phyloP scores from a whole-genome alignment of 2,797 vertebrate species.

The Gymnoscopelus braueri region DNA sequence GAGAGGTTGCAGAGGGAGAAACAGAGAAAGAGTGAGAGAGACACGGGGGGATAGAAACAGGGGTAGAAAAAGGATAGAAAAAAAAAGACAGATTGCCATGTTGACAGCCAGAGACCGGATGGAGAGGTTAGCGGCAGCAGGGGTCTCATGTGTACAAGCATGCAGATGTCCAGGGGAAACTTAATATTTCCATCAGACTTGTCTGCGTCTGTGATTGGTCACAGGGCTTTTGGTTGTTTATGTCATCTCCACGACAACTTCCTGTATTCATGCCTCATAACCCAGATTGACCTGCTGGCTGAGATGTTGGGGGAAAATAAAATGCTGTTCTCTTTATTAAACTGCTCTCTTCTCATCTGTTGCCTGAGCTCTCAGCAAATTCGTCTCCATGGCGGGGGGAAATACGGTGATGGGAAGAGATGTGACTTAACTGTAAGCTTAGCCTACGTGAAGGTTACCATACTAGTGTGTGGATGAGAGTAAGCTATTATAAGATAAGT shows the following conservation, averaged over 20 bases:
- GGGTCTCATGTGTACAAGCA: slow-evolving; percentile 31
- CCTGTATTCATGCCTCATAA: slow-evolving; percentile 51
- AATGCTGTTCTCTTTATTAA: slow-evolving; percentile 14
- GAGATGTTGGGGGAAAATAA: slow-evolving; percentile 12
- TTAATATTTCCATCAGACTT: slow-evolving; percentile 62
- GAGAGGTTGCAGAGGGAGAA: background rate
- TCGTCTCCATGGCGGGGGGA: too few species aligned
- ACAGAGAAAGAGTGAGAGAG: background rate
- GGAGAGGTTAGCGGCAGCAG: slow-evolving; percentile 43
- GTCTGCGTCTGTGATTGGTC: slow-evolving; percentile 57
- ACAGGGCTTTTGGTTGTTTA: slow-evolving; percentile 55
- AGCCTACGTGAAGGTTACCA: too few species aligned
- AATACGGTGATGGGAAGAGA: too few species aligned
- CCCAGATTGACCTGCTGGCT: slow-evolving; percentile 24
- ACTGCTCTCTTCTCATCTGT: slow-evolving; percentile 31
- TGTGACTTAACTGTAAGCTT: too few species aligned
- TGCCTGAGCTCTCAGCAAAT: slow-evolving; percentile 5
- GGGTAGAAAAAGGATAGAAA: background rate
- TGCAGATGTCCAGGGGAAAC: slow-evolving; percentile 53
- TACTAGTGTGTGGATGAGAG: too few species aligned
- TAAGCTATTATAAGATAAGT: too few species aligned
- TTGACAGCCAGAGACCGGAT: slow-evolving; percentile 14
- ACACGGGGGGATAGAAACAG: slow-evolving; percentile 1
- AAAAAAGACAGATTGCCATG: too few species aligned
- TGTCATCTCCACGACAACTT: slow-evolving; percentile 70